Base-by-base conservation (phyloP, 64 coral and sea anemone genomes). In the Cladopsammia gracilis region DNA sequence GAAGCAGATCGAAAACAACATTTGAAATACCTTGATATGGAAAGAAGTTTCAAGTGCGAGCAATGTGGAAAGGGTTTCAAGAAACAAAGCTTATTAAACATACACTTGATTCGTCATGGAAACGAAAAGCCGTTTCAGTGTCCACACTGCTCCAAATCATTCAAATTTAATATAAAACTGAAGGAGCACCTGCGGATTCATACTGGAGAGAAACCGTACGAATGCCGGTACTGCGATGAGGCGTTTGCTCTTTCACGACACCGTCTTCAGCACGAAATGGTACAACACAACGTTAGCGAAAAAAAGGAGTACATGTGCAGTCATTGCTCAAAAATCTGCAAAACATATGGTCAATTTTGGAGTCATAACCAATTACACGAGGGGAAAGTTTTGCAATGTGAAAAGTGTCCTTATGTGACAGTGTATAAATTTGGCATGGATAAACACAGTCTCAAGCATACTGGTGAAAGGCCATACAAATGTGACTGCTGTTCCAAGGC, bases 21-120 rank as follows among this genome's bases (percentile, higher is more conserved):
- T 58, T 3, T 80, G 10, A 25, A 25, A 62, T 58, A 10, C 15
- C 16, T 58, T 2, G 26, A 25, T 58, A 0, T 56, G 25, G 77
- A 80, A 80, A 80, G 45, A 43, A 12, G n/a, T 10, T 80, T 80
- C 49, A 80, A 80, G 50, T 80, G 77, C 58, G 77, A 80, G 19
- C 77, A 58, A 18, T 80, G 77, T 6, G 77, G 77, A 56, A 80
- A 80, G 58, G 51, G 47, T 16, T 80, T 80, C 77, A 80, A 56
- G 26, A 15, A 15, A 18, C 12, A 56, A 26, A 12, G 24, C 14
- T 4, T 7, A 15, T 20, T 80, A 58, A n/a, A 80, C 14, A 20
- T 51, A 7, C 77, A 80, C 58, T n/a, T 62, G 10, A 25, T 10
- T 48, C 58, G 51, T 10, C 77, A 80, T 80, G 26, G 26, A 58